Conservation (phyloP, 2,797 vertebrate genomes). For the Buceros bicornis region DNA sequence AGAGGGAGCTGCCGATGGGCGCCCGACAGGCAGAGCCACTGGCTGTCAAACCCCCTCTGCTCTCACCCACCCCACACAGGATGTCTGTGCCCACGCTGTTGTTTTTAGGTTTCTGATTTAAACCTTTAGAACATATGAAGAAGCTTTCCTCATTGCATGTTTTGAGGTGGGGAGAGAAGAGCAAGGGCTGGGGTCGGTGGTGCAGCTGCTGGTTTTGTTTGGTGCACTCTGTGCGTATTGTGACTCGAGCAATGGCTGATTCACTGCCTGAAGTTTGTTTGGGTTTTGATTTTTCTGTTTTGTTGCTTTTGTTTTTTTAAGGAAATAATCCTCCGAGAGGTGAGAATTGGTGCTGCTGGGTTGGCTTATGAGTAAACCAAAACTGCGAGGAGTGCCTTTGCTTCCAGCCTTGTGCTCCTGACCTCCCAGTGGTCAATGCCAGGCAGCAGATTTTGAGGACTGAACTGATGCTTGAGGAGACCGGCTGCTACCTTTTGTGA, state of each 20-base stretch:
- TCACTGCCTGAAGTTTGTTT: neutral
- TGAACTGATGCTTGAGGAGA: neutral
- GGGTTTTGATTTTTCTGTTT: neutral
- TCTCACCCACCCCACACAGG: neutral
- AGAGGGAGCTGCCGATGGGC: fast-evolving
- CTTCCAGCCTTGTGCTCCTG: neutral
- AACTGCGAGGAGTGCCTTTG: neutral
- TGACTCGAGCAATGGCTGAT: neutral
- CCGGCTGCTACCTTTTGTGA: neutral
- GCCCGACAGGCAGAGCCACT: fast-evolving
- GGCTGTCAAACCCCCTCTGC: fast-evolving
- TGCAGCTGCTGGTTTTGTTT: neutral
- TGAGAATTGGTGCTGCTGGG: neutral
- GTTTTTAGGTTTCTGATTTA: neutral
- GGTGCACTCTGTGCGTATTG: fast-evolving
- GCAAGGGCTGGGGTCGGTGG: neutral
- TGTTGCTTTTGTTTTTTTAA: neutral
- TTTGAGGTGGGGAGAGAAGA: neutral
- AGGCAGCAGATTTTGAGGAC: fast-evolving
- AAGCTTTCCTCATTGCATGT: neutral
- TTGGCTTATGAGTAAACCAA: neutral
- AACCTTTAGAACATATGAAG: neutral
- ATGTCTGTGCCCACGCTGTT: neutral
- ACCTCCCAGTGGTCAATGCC: fast-evolving
- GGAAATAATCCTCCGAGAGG: fast-evolving